Base-by-base conservation (phyloP, 2,888 invertebrate species). In the Diplazon laetatorius region DNA sequence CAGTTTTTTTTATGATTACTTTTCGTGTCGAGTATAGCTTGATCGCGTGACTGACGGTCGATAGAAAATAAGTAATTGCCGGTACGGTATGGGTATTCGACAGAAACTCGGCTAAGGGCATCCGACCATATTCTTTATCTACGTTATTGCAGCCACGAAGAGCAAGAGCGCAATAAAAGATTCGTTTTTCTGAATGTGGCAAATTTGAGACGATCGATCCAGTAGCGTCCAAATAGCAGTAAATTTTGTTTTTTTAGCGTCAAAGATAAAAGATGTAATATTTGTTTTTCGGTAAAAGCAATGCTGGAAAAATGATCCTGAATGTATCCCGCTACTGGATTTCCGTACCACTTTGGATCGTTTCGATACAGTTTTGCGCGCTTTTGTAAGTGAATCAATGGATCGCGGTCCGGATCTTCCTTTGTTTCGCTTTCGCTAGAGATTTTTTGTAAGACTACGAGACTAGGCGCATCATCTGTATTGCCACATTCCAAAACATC, bases 61-160 rank as follows among this genome's bases (percentile, higher is more conserved):
- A 68, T 30, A 57, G 37, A 37, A 68, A 59, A 22, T 35, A 42
- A 2, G 30, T 30, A 6, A 30, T 30, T 30, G 30, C 30, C 4
- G 52, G 72, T 25, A 60, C 62, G 5, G 46, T 25, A 12, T 75
- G 69, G 3, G 20, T 18, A 18, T 35, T 37, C 8, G 30, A 37
- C 5, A 73, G 35, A 14, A 73, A 44, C 46, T 76, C 76, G 6
- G 65, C 59, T 18, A 76, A 44, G 0, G 76, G 76, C n/a, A 76
- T 30, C 8, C 63, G 70, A 8, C 63, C 63, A 1, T 46, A 62
- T 14, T 22, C 16, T 14, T 46, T 14, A 10, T 44, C 18, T 4
- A 0, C 16, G 9, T 14, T 55, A 2, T 42, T 42, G 12, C 10
- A 12, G 46, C 62, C 62, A 9, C 44, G 46, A 3, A 62, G 30